A percentile compares a stretch with the other conserved stretches of the same genome.
Conservation (phyloP, 1,140 invertebrate genomes). For the Drosophila arawakana region DNA sequence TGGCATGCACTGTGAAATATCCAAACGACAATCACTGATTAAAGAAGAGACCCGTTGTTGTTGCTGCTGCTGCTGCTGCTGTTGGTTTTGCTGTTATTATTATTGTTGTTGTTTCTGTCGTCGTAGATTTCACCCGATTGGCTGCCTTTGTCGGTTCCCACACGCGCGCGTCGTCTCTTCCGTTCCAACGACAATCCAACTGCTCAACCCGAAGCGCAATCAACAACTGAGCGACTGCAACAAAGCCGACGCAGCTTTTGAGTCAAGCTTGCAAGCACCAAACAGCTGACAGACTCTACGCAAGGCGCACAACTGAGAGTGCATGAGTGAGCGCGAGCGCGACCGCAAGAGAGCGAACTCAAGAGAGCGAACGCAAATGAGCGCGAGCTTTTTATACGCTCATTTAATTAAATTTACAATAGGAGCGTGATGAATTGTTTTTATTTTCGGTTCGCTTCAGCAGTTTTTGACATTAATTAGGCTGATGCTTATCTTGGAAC, state of each 20-base stretch:
- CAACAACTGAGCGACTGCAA: constrained; percentile 38
- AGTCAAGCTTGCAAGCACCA: constrained; percentile 58
- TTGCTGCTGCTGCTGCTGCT: constrained; percentile 29
- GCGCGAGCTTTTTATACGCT: constrained; percentile 34
- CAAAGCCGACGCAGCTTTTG: constrained; percentile 53
- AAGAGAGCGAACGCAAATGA: constrained; percentile 11
- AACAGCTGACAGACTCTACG: constrained; percentile 38
- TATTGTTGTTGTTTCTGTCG: constrained; percentile 36
- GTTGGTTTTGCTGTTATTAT: constrained; percentile 16
- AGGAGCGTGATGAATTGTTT: constrained; percentile 28
- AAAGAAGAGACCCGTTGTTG: constrained; percentile 37
- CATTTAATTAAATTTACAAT: constrained; percentile 49
- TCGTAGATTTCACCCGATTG: constrained; percentile 75
- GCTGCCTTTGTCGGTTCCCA: constrained; percentile 28
- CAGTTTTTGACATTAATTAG: constrained; percentile 60
- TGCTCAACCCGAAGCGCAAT: constrained; percentile 57
- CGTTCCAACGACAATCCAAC: constrained; percentile 45
- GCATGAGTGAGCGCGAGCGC: not conserved
- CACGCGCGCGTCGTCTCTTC: constrained; percentile 31
- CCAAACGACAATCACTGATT: constrained; percentile 31
- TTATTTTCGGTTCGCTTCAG: constrained; percentile 43
- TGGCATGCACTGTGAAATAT: constrained; percentile 50
- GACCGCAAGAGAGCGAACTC: constrained; percentile 8
- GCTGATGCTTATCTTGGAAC: constrained; percentile 44
- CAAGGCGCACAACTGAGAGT: not conserved